Percentiles rank a stretch among this genome's conserved stretches.
Evolutionary conservation across 2,888 invertebrate genomes (phyloP).

Genomic region (Stenoptilia bipunctidactyla): DNA sequence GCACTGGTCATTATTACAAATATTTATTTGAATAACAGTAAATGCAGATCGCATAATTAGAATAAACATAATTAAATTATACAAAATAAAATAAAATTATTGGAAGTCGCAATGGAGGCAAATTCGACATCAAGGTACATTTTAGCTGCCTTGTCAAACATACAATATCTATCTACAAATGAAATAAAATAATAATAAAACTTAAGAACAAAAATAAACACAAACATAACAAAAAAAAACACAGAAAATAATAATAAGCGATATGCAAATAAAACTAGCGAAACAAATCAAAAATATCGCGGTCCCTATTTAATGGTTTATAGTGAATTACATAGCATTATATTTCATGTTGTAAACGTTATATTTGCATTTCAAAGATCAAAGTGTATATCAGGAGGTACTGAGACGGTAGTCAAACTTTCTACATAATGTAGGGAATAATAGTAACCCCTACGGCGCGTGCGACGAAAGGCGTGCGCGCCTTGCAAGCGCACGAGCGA

Average conservation of each 20-base stretch:
- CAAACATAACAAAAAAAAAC: constrained; percentile 61
- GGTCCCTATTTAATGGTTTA: constrained; percentile 6
- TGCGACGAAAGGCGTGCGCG: constrained; percentile 22
- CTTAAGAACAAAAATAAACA: constrained; percentile 66
- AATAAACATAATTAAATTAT: constrained; percentile 54
- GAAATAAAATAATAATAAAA: constrained; percentile 54
- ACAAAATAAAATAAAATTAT: constrained; percentile 63
- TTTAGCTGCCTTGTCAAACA: constrained; percentile 34
- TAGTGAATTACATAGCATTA: constrained; percentile 35
- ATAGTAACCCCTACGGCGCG: constrained; percentile 49
- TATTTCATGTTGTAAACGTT: constrained; percentile 18
- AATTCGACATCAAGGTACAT: constrained; percentile 42
- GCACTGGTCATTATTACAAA: constrained; percentile 58
- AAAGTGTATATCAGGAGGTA: constrained; percentile 30
- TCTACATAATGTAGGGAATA: constrained; percentile 41
- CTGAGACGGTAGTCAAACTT: constrained; percentile 38
- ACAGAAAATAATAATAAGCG: constrained; percentile 41
- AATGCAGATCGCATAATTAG: constrained; percentile 64
- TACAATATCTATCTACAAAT: constrained; percentile 35
- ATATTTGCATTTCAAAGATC: constrained; percentile 59
- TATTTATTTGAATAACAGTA: constrained; percentile 62
- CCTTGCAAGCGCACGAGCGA: constrained; percentile 25
- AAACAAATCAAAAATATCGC: background rate
- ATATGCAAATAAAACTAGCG: constrained; percentile 55
- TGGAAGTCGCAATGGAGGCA: constrained; percentile 64